Conservation (phyloP, 2,113 vertebrate species). For the Empidonax alnorum region DNA sequence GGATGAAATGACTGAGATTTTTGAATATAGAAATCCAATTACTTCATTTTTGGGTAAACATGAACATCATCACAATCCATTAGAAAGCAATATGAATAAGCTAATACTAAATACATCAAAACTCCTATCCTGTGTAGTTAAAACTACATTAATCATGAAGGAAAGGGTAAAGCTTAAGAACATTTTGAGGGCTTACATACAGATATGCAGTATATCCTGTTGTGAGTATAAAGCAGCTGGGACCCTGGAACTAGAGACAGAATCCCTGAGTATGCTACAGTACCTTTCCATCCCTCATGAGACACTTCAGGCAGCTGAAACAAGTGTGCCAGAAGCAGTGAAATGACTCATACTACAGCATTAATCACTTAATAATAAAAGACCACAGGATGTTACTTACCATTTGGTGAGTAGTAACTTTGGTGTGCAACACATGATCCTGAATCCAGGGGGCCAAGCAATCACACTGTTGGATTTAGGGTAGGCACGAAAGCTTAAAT, state of each 20-base stretch:
- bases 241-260: not conserved
- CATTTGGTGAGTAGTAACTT: not conserved
- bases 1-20: not conserved
- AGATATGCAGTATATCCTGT: not conserved
- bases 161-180: not conserved
- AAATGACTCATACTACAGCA: slow-evolving; percentile 28
- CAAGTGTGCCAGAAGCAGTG: not conserved
- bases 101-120: not conserved
- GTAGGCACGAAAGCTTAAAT: not conserved
- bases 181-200: not conserved
- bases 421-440: not conserved
- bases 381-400: not conserved
- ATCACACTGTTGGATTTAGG: not conserved
- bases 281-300: not conserved
- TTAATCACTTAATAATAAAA: slow-evolving; percentile 4
- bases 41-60: not conserved
- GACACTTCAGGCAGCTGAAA: slow-evolving; percentile 9
- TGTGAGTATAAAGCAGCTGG: not conserved
- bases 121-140: not conserved
- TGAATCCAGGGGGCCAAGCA: not conserved
- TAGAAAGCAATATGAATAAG: not conserved
- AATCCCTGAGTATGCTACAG: not conserved
- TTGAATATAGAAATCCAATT: not conserved
- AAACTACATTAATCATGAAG: not conserved
- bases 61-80: not conserved